These are phyloP conservation scores for Drosophila carrolli DNA, from an alignment of 1,140 invertebrate species.

Conservation along the genomic window DNA sequence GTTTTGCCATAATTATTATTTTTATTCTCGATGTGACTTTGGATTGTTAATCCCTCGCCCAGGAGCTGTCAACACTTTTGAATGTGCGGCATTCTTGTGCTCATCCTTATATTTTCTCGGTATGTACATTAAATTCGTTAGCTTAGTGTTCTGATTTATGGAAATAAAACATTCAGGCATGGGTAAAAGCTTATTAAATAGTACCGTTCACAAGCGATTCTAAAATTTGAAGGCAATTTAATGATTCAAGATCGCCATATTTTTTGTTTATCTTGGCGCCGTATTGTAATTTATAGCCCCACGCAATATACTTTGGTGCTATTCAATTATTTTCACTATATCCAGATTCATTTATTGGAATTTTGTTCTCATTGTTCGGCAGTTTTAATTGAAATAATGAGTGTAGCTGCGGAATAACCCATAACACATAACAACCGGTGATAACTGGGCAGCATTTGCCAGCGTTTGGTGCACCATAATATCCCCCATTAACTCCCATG, in stretches of 20 bases:
- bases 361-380: not conserved
- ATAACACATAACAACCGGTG: not conserved
- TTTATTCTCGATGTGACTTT: slow-evolving; percentile 15
- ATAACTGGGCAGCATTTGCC: not conserved
- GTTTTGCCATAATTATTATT: slow-evolving; percentile 41
- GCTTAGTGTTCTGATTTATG: slow-evolving; percentile 11
- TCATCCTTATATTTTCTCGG: not conserved
- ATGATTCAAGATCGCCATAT: not conserved
- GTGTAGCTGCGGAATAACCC: not conserved
- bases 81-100: slow-evolving; percentile 1
- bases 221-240: not conserved
- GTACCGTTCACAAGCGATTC: not conserved
- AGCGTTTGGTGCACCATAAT: not conserved
- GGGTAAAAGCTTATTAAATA: not conserved
- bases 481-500: not conserved
- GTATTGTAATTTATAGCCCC: not conserved
- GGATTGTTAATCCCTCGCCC: slow-evolving; percentile 26
- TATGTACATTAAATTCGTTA: slow-evolving; percentile 2
- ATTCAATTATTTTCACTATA: not conserved
- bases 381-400: not conserved
- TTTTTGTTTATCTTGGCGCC: not conserved
- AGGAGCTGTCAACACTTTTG: slow-evolving; percentile 21
- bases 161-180: not conserved
- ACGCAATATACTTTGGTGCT: not conserved
- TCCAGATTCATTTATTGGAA: slow-evolving; percentile 1